Base-by-base conservation (phyloP, 2,888 invertebrate species). In the Mallateleia sp. region DNA sequence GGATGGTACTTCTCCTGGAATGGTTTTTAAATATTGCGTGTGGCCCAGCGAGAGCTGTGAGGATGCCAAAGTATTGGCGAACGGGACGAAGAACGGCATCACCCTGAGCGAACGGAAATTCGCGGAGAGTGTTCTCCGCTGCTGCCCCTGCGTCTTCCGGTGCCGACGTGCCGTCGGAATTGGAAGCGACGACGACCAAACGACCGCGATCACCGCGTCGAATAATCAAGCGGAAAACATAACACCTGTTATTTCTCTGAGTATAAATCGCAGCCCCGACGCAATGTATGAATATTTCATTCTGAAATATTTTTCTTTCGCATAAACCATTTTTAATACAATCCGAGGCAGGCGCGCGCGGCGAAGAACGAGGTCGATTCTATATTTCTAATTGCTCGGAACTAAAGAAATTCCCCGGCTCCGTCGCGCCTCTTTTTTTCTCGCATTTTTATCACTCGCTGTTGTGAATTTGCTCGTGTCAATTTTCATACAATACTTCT, bases 121-220 rank as follows among this genome's bases (percentile, higher is more conserved):
- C 56, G 88, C 91, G 32, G 91, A 92, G 34, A 89, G 90, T 58
- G 89, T 95, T 45, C 90, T 95, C 38, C 92, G 92, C 38, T 95
- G 93, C 83, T 95, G 94, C 58, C 94, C 94, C 6, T 95, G 95
- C 77, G 91, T 92, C 34, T 95, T 95, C 86, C 92, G 95, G 3
- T 94, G 93, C 79, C 89, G 95, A 81, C 91, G 91, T 58, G 81
- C 94, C 5, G 90, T 95, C 45, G 94, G 91, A 5, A 82, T 94
- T 28, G 93, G 85, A 5, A 90, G 79, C 45, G 91, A 91, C 72
- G 91, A 90, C 25, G 88, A 90, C 11, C 87, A 78, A 18, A 87
- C 89, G 2, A 60, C 91, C 24, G 91, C 92, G 22, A 89, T 90
- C 15, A 87, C 86, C 18, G 64, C 88, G 7, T 25, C 50, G 0